Conservation (phyloP, 2,888 invertebrate genomes). For the Arge pagana region DNA sequence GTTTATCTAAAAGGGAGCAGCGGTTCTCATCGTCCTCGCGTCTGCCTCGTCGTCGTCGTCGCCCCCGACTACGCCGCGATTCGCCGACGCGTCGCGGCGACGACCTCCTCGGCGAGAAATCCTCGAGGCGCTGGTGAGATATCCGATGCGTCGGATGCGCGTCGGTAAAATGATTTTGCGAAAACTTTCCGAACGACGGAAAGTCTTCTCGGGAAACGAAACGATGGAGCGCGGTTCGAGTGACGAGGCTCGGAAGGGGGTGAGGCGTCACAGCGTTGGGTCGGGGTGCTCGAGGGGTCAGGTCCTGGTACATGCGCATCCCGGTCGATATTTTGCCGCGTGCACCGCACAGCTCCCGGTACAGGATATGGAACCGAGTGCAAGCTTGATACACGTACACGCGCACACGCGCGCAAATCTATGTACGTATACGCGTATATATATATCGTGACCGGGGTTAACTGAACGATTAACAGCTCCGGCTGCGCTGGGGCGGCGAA, state of each 20-base stretch:
- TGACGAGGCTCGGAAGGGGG: slow-evolving; percentile 38
- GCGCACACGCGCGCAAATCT: slow-evolving; percentile 10
- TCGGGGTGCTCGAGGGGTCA: slow-evolving; percentile 40
- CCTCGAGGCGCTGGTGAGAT: too few relatives aligned
- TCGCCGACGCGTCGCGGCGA: too few relatives aligned
- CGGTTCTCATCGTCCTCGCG: too few relatives aligned
- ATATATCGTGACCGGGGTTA: slow-evolving; percentile 35
- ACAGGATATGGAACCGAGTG: neutral
- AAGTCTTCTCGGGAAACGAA: slow-evolving; percentile 10
- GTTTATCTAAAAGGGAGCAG: too few relatives aligned
- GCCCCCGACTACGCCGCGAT: too few relatives aligned
- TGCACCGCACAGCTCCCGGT: slow-evolving; percentile 23
- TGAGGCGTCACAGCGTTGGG: slow-evolving; percentile 36
- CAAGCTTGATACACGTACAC: slow-evolving; percentile 7
- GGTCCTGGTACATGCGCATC: slow-evolving; percentile 40
- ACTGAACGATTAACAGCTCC: slow-evolving; percentile 41
- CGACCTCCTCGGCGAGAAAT: too few relatives aligned
- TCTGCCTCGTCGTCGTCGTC: too few relatives aligned
- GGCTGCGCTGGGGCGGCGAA: slow-evolving; percentile 25
- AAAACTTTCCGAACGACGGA: neutral
- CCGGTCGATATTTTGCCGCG: slow-evolving; percentile 45
- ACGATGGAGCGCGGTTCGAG: slow-evolving; percentile 40
- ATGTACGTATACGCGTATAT: slow-evolving; percentile 15
- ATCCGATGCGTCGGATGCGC: too few relatives aligned
- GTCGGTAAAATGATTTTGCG: too few relatives aligned